A percentile compares a stretch with the other conserved stretches of the same genome.
These are phyloP conservation scores for Axea sp. DNA, from an alignment of 2,888 invertebrate species.

Conservation along the genomic window DNA sequence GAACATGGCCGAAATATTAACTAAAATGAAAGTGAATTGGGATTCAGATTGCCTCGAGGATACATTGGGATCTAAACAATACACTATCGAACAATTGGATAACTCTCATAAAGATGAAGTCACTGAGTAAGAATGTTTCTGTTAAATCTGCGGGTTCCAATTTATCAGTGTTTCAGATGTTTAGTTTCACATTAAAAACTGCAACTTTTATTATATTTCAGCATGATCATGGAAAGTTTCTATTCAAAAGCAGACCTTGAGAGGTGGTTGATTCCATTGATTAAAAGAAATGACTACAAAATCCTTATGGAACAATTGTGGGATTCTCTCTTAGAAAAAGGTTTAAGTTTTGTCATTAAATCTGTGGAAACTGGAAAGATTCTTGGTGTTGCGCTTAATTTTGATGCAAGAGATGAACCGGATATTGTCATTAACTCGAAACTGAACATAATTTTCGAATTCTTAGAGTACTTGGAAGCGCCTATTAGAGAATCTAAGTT, in stretches of 20 bases:
- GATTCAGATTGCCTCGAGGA: conserved; percentile 69
- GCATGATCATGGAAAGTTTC: conserved; percentile 92
- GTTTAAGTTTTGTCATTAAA: conserved; percentile 87
- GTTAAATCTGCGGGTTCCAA: too few species aligned
- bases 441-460: conserved; percentile 87
- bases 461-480: conserved; percentile 88
- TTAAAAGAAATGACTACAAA: conserved; percentile 85
- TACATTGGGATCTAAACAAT: conserved; percentile 74
- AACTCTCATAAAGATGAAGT: conserved; percentile 85
- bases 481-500: conserved; percentile 84
- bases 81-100: conserved; percentile 81
- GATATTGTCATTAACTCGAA: conserved; percentile 86
- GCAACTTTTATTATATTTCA: conserved; percentile 78
- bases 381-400: conserved; percentile 88
- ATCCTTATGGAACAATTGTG: conserved; percentile 86
- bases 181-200: too few species aligned
- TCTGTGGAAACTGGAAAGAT: conserved; percentile 80
- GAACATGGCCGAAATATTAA: conserved; percentile 85
- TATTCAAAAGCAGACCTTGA: conserved; percentile 92
- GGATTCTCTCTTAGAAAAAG: conserved; percentile 84
- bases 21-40: conserved; percentile 80
- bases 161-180: too few species aligned
- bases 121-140: conserved; percentile 83
- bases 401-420: conserved; percentile 90
- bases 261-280: conserved; percentile 86